Evolutionary conservation across 2,113 vertebrate species (phyloP), one percentile per base, ranked within the genome.

Genomic region (Phylloscopus trochilus): DNA sequence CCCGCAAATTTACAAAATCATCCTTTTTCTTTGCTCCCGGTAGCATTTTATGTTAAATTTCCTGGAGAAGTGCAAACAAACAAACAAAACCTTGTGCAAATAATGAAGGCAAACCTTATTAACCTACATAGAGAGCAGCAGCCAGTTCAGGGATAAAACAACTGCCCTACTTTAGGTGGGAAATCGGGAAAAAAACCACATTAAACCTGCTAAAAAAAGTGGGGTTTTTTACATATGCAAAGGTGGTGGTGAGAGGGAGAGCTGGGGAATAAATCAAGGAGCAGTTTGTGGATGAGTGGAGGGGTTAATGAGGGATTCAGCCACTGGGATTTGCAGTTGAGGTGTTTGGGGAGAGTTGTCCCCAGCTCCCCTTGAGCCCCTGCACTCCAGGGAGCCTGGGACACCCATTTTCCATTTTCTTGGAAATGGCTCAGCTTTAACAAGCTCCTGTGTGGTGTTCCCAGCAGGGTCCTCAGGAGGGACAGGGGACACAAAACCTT

Each of bases 91-190:
- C 14, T n/a, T 49, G 22, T 77, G 43, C 85, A 80, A 92, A 87
- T 92, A 91, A 92, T 55, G 93, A 95, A 94, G 37, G 58, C 66
- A 93, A 93, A 31, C 51, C 51, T 87, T 91, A 73, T 95, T 95
- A 97, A 76, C 91, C 81, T 85, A 91, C 77, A 93, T 89, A 89
- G 49, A 67, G 31, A 92, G 44, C 58, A 89, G 87, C 37, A 92
- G 53, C n/a, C 74, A 78, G 16, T 58, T 73, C 70, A 83, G 84
- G 78, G 93, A 94, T 85, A 73, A 89, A 95, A 83, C 90, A 82
- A 33, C 53, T 87, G 95, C 27, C 91, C 93, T 89, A 95, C 55
- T 92, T 95, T 70, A 76, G 67, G 78, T 87, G 58, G 39, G 35
- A 85, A 83, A 83, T 21, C 3, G 6, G 66, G 31, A 4, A 47